A percentile compares a stretch with the other conserved stretches of the same genome.
phyloP scores from a whole-genome alignment of 23 tunicate species.

The Botrylloides violaceus region DNA sequence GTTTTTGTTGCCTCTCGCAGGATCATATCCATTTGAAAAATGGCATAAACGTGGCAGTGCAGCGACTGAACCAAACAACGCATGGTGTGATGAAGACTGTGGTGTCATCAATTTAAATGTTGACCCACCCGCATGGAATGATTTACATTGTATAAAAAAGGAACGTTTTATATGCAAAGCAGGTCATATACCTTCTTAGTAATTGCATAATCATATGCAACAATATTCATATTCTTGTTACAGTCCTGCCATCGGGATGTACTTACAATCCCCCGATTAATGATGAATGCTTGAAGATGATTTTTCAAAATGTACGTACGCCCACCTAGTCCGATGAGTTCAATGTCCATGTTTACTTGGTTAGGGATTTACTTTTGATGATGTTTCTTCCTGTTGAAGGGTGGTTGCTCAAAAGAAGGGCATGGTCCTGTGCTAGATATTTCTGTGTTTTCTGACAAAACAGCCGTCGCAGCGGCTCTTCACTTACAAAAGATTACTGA shows the following conservation, averaged over 20 bases:
- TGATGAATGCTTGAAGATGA: slow-evolving; percentile 1
- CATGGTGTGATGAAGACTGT: slow-evolving; percentile 43
- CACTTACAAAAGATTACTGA: not conserved
- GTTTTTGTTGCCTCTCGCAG: slow-evolving; percentile 4
- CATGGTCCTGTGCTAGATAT: slow-evolving; percentile 20
- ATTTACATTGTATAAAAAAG: slow-evolving; percentile 30
- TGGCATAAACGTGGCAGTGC: slow-evolving; percentile 63
- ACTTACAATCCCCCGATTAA: slow-evolving; percentile 28
- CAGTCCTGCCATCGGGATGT: slow-evolving; percentile 22
- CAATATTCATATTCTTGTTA: too few species aligned
- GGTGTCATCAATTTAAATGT: slow-evolving; percentile 43
- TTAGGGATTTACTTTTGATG: not conserved
- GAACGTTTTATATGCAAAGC: slow-evolving; percentile 55
- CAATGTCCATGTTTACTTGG: not conserved
- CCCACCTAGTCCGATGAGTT: too few species aligned
- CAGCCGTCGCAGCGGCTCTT: not conserved
- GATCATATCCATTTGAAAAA: slow-evolving; percentile 69
- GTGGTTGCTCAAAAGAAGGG: slow-evolving; percentile 16
- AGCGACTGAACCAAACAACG: slow-evolving; percentile 51
- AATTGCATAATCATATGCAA: too few species aligned
- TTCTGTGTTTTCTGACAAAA: not conserved
- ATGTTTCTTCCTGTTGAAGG: not conserved
- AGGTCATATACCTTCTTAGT: slow-evolving; percentile 21
- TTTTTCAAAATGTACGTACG: slow-evolving; percentile 10
- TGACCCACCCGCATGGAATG: slow-evolving; percentile 54